Evolutionary conservation across 2,888 invertebrate genomes (phyloP), one percentile per base, ranked within the genome.

Genomic region (Tridacna crocea): DNA sequence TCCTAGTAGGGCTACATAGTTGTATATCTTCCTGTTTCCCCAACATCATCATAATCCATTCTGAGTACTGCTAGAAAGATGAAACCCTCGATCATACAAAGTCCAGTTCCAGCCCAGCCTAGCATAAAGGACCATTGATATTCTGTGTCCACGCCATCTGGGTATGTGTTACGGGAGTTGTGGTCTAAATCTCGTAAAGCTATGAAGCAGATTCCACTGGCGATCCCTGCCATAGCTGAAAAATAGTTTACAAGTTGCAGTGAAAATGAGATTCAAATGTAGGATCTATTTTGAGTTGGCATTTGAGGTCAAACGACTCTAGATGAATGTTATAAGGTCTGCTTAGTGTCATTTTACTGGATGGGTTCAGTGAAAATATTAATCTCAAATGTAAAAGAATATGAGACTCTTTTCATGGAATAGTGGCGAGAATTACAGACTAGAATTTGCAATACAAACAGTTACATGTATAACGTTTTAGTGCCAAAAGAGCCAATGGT

Each of bases 111-210:
- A 26, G 88, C 85, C 92, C 92, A 92, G 58, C 86, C 88, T 8
- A 91, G 75, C 84, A 91, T 91, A 77, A 92, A 92, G 27, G 91
- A 91, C 90, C 90, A 92, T 27, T 79, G 76, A 77, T 90, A 92
- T n/a, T 75, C 48, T 17, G 79, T 82, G 13, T 63, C 66, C 0
- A 88, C 76, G 22, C 68, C 72, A 36, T 74, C 72, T n/a, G 90
- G 87, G 77, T 90, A 91, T 2, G 83, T 80, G 61, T 85, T 47
- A 12, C 83, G 79, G 24, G 86, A 80, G 12, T 85, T 87, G 22
- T 78, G 82, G 68, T 91, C 91, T 24, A 90, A 77, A 78, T 92
- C 91, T 46, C 91, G 85, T 19, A 91, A 65, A 11, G 91, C 91
- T 24, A 92, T 91, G 83, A 92, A 92, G 77, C 90, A 89, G 46